Evolutionary conservation across 1,140 invertebrate genomes (phyloP).

Genomic region (Sarcophaga peregrina): DNA sequence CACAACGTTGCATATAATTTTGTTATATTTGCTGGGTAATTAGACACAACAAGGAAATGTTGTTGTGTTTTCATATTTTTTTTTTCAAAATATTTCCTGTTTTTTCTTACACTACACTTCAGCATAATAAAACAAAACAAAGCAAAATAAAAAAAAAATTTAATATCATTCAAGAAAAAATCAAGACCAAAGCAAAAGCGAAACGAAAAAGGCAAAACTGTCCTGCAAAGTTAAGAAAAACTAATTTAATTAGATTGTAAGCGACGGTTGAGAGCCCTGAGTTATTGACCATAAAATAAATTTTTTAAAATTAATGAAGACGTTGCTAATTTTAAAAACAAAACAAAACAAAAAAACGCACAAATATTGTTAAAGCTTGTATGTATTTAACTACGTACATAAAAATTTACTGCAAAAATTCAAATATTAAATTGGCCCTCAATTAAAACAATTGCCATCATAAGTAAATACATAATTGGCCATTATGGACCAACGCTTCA

Average conservation of each 20-base stretch:
- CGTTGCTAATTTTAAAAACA: neutral
- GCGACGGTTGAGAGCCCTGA: neutral
- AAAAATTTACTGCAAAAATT: too few relatives aligned
- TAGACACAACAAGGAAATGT: constrained; percentile 23
- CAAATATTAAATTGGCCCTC: too few relatives aligned
- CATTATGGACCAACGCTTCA: too few relatives aligned
- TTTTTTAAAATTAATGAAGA: neutral
- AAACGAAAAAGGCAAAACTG: neutral
- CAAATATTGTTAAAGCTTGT: too few relatives aligned
- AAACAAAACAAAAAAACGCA: too few relatives aligned
- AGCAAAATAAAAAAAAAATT: too few relatives aligned
- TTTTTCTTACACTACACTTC: neutral
- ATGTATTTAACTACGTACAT: too few relatives aligned
- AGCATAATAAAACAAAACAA: too few relatives aligned
- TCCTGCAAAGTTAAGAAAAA: neutral
- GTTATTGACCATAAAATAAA: constrained; percentile 11
- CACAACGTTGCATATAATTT: constrained; percentile 15
- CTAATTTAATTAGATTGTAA: constrained; percentile 6
- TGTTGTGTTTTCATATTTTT: neutral
- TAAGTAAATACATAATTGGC: too few relatives aligned
- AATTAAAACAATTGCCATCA: too few relatives aligned
- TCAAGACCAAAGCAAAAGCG: neutral
- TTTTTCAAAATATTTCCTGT: constrained; percentile 1
- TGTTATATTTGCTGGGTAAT: constrained; percentile 38
- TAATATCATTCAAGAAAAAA: neutral